phyloP scores from a whole-genome alignment of 2,113 vertebrate genomes.

The Probosciger aterrimus region DNA sequence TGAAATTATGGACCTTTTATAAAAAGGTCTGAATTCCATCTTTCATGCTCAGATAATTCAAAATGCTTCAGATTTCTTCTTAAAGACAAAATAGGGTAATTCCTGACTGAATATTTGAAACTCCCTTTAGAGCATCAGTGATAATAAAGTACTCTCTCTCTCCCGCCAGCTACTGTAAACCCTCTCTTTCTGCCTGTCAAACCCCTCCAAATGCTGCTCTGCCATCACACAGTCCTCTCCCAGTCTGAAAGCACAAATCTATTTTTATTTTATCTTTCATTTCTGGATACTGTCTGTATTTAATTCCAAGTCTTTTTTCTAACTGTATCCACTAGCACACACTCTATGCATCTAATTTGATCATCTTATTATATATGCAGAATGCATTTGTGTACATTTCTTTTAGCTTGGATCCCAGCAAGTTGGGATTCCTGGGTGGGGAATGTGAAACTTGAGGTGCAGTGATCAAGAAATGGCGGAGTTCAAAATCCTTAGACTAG shows the following conservation, averaged over 20 bases:
- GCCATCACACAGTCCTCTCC: background rate
- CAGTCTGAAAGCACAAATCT: background rate
- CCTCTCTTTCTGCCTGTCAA: background rate
- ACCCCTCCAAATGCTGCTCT: background rate
- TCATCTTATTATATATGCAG: slow-evolving; percentile 8
- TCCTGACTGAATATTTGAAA: background rate
- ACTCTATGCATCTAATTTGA: background rate
- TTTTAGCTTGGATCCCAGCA: background rate
- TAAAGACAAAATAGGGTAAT: background rate
- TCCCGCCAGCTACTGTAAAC: background rate
- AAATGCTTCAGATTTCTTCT: background rate
- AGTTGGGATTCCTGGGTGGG: background rate
- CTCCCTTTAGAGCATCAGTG: background rate
- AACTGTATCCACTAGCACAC: background rate
- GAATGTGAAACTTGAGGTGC: background rate
- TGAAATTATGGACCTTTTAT: background rate
- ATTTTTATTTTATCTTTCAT: slow-evolving; percentile 59
- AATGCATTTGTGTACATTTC: background rate
- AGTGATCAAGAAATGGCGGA: background rate
- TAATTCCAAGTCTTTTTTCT: slow-evolving; percentile 63
- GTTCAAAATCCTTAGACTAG: background rate
- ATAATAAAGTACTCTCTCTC: background rate
- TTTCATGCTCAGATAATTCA: background rate
- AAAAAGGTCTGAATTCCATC: background rate
- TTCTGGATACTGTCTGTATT: slow-evolving; percentile 28